Evolutionary conservation across 2,797 vertebrate species (phyloP), one percentile per base, ranked within the genome.

Genomic region (Tokudaia tokunoshimensis): DNA sequence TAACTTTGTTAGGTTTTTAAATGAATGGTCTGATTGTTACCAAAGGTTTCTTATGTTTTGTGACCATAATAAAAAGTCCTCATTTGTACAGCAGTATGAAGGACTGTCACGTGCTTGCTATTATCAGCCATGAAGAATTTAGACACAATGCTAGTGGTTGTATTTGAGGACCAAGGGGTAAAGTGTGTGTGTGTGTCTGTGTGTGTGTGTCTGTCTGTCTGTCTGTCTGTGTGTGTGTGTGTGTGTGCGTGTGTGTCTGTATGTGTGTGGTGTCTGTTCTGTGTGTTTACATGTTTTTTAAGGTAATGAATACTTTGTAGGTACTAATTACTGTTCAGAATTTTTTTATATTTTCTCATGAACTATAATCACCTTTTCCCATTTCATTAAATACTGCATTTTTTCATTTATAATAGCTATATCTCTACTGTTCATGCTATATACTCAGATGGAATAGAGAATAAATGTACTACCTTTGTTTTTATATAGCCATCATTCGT

Each of bases 261-360:
- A 52, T 61, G 57, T 20, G 55, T 26, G n/a, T 41, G 55, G 84
- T 85, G 15, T 88, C 29, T 96, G 44, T 94, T 95, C 22, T 52
- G 84, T 52, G 24, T 82, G 79, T 24, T 75, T 94, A 19, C 19
- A 50, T 67, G 67, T 94, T 34, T 85, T 65, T 67, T 50, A 65
- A 94, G 50, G 70, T 83, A 94, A 50, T 94, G 59, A 41, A 94
- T 96, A 47, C 50, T 89, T 47, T 88, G 1, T 92, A 89, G 37
- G 37, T 10, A 89, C 29, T 70, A 92, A 31, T 89, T 96, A 90
- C 34, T 88, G 11, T 29, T 78, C 37, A 95, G 37, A 92, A 86
- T 92, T 92, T 96, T 96, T 96, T 3, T 78, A 41, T 90, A 44
- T 89, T 93, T 94, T 78, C 75, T 96, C 67, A 55, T 96, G 72